Conservation (phyloP, 2,888 invertebrate species). For the Anorthoa munda region DNA sequence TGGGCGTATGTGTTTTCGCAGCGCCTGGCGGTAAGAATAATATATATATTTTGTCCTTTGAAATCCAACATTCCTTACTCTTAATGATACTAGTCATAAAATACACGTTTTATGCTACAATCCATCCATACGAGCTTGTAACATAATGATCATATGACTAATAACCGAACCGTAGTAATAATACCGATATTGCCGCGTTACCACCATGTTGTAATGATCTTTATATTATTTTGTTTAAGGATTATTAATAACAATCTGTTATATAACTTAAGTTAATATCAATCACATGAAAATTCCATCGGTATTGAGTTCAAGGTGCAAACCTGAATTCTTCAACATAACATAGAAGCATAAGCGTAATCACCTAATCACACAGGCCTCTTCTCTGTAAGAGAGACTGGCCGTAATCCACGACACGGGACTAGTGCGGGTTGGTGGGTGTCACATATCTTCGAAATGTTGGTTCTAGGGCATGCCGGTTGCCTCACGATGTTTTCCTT, state of each 20-base stretch:
- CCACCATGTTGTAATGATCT: conserved; percentile 2
- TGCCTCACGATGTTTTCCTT: no score
- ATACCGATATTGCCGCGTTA: neutral
- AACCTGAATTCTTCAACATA: neutral
- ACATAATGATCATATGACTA: conserved; percentile 10
- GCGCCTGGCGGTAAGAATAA: conserved; percentile 67
- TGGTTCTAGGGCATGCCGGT: no score
- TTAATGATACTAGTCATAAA: neutral
- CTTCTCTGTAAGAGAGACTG: no score
- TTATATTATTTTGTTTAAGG: neutral
- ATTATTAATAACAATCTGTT: conserved; percentile 9
- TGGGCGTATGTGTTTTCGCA: conserved; percentile 59
- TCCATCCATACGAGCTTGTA: neutral
- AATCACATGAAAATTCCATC: neutral
- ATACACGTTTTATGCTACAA: neutral
- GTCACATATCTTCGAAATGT: no score
- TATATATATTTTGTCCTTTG: neutral
- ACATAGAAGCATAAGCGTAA: no score
- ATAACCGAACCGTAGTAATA: conserved; percentile 9
- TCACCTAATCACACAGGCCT: no score
- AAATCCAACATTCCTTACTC: neutral
- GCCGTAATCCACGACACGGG: no score
- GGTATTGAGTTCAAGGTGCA: conserved; percentile 17
- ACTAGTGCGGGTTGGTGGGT: no score
- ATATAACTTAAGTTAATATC: neutral